A percentile compares a stretch with the other conserved stretches of the same genome.
Evolutionary conservation across 2,797 vertebrate genomes (phyloP).

Genomic region (Eulemur albifrons): DNA sequence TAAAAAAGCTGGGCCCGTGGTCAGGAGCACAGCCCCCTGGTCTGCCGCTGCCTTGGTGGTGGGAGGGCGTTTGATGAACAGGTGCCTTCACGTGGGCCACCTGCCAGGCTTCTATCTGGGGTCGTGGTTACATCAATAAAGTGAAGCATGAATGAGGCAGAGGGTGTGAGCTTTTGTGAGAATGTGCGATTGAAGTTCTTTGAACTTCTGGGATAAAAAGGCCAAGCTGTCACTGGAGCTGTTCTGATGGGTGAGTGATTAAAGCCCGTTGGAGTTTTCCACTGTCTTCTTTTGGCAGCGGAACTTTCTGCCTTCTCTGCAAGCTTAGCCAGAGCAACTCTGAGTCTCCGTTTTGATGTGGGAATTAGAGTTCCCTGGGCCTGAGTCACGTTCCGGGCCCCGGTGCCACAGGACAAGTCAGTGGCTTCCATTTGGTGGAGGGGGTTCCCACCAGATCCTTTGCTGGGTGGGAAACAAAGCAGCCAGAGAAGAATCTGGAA

Average conservation of each 20-base stretch:
- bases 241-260: background rate
- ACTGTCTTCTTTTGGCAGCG: background rate
- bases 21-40: background rate
- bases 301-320: background rate
- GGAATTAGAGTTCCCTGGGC: background rate
- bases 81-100: background rate
- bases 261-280: background rate
- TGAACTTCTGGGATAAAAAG: background rate
- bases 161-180: background rate
- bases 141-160: background rate
- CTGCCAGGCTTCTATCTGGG: background rate
- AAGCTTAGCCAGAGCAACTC: background rate
- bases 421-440: background rate
- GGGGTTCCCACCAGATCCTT: background rate
- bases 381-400: background rate
- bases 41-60: rapidly evolving
- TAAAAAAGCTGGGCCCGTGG: background rate
- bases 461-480: background rate
- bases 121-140: background rate
- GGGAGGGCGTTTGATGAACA: background rate
- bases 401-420: rapidly evolving
- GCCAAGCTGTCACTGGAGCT: background rate
- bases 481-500: background rate
- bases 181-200: background rate
- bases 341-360: background rate